phyloP scores from a whole-genome alignment of 37 sponge, comb jelly and placozoan genomes.

The Oopsacas minuta region DNA sequence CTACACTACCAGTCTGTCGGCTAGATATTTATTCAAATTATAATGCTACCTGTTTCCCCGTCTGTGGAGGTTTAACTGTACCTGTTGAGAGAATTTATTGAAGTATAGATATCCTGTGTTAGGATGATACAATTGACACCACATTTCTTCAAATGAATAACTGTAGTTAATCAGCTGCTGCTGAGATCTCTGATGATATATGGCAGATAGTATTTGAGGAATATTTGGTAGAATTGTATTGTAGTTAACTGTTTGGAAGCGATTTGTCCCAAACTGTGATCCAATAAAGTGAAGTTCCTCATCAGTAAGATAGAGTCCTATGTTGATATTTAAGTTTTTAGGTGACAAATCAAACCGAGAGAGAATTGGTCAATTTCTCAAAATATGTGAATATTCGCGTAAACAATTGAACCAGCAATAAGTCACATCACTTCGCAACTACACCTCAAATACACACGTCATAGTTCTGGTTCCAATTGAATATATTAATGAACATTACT shows the following conservation, averaged over 20 bases:
- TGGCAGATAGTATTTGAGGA: not conserved
- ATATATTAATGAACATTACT: too few relatives aligned
- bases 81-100: conserved; percentile 35
- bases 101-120: conserved; percentile 37
- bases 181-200: not conserved
- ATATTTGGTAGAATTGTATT: not conserved
- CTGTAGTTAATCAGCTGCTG: not conserved
- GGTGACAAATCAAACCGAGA: too few relatives aligned
- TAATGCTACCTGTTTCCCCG: too few relatives aligned
- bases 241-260: not conserved
- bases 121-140: conserved; percentile 41
- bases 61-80: not conserved
- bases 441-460: too few relatives aligned
- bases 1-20: too few relatives aligned
- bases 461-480: too few relatives aligned
- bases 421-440: too few relatives aligned
- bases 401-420: too few relatives aligned
- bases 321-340: too few relatives aligned
- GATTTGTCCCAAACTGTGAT: not conserved
- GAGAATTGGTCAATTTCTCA: too few relatives aligned
- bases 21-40: too few relatives aligned
- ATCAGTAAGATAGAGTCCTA: not conserved
- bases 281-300: conserved; percentile 5
- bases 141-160: conserved; percentile 34
- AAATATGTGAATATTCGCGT: too few relatives aligned